phyloP scores from a whole-genome alignment of 2,888 invertebrate species.

The Drosophila sordidapex region DNA sequence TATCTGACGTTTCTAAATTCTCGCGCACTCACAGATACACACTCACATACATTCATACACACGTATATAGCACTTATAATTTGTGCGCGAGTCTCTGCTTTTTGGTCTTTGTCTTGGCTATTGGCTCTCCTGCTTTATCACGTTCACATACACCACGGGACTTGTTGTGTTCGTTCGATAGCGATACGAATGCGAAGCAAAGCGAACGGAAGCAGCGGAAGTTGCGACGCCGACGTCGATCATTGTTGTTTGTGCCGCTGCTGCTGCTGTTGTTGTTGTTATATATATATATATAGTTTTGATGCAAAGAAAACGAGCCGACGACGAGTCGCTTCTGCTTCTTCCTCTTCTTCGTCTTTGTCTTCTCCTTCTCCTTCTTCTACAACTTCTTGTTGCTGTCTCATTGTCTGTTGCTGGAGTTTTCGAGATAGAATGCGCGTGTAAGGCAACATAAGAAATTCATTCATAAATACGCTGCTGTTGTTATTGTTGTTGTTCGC shows the following conservation, averaged over 20 bases:
- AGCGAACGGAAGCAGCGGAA: constrained; percentile 81
- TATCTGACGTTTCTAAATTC: constrained; percentile 38
- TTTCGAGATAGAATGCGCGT: constrained; percentile 70
- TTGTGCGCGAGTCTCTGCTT: constrained; percentile 23
- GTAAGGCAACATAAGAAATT: constrained; percentile 83
- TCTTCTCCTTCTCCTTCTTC: constrained; percentile 26
- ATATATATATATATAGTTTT: constrained; percentile 50
- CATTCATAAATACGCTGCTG: constrained; percentile 79
- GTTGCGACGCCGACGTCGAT: constrained; percentile 68
- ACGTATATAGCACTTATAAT: constrained; percentile 23
- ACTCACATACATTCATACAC: neutral
- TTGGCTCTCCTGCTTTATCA: constrained; percentile 52
- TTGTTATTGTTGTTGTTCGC: constrained; percentile 30
- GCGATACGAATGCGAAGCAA: constrained; percentile 57
- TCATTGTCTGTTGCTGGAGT: constrained; percentile 62
- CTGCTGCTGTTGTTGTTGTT: constrained; percentile 38
- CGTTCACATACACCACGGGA: constrained; percentile 50
- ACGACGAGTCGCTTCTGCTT: constrained; percentile 35
- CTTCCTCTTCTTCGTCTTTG: constrained; percentile 23
- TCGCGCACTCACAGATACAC: constrained; percentile 17
- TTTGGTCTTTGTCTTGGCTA: constrained; percentile 7
- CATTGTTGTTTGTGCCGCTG: constrained; percentile 58
- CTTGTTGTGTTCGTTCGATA: constrained; percentile 42
- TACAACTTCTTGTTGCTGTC: constrained; percentile 48
- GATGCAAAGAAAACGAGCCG: constrained; percentile 66